Evolutionary conservation across 2,113 vertebrate species (phyloP).

Genomic region (Conger conger): DNA sequence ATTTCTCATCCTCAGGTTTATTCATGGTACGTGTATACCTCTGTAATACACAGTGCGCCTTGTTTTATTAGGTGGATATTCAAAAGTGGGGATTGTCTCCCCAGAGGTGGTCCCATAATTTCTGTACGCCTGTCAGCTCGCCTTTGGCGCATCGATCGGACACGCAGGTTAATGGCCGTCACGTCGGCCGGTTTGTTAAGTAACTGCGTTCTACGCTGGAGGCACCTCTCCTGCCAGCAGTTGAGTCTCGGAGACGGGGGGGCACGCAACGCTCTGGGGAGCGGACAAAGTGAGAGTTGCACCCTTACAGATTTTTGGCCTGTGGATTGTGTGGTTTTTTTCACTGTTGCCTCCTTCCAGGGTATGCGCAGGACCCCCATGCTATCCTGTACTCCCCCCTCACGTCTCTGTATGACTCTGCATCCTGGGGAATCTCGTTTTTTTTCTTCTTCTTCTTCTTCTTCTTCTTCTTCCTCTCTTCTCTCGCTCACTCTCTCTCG

Average conservation of each 20-base stretch:
- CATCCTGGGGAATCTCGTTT: constrained; percentile 34
- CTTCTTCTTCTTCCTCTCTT: constrained; percentile 19
- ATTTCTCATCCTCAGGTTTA: not conserved
- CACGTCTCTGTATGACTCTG: constrained; percentile 66
- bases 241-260: constrained; percentile 11
- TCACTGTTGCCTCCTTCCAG: constrained; percentile 77
- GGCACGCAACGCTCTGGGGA: constrained; percentile 29
- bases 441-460: constrained; percentile 46
- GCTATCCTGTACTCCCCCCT: constrained; percentile 63
- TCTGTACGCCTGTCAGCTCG: not conserved
- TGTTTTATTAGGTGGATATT: not conserved
- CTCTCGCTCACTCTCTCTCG: constrained; percentile 43
- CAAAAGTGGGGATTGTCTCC: not conserved
- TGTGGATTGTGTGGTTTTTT: constrained; percentile 63
- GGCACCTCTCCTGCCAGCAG: not conserved
- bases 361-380: constrained; percentile 80
- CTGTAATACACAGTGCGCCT: not conserved
- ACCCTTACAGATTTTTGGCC: constrained; percentile 64
- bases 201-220: not conserved
- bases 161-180: not conserved
- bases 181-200: not conserved
- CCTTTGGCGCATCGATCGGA: not conserved
- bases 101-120: not conserved
- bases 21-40: not conserved
- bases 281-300: constrained; percentile 68